Base-by-base conservation (phyloP, 1,140 invertebrate genomes). In the Aporrectodea caliginosa region DNA sequence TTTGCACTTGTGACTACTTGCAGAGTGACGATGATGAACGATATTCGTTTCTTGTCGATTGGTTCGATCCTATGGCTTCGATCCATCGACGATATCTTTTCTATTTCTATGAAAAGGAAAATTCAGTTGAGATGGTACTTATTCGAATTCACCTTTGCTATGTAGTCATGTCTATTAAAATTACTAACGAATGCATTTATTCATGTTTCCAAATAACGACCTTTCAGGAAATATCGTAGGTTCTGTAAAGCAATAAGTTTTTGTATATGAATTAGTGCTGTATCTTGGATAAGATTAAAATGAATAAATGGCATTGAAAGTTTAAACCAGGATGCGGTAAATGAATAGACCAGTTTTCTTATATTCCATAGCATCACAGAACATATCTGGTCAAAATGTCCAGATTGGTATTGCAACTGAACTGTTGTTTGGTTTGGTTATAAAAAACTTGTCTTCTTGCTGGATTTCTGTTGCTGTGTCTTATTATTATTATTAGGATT, bases 101-200 rank as follows among this genome's bases (percentile, higher is more conserved):
- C 43, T 35, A 32, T n/a, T 76, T 58, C 43, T 76, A 76, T 27
- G 29, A 43, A 35, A 30, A 34, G n/a, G 75, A 76, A 29, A 58
- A 32, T 76, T 35, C 75, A 29, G 75, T 76, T 30, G 75, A 76
- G 27, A 35, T 76, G 75, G 75, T 72, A 32, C 14, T 29, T 32
- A 29, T 32, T n/a, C n/a, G n/a, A n/a, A n/a, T n/a, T n/a, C n/a
- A n/a, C n/a, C n/a, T n/a, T n/a, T n/a, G n/a, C n/a, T n/a, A n/a
- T n/a, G n/a, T n/a, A n/a, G n/a, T 14, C 2, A 27, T 72, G 2
- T 72, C 27, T 14, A 72, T 12, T 72, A 29, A 72, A 68, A 16
- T 68, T 82, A 75, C 73, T 58, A 74, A 75, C 0, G 14, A 73
- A 70, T 79, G 73, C 31, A 78, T 83, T 68, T 68, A 68, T 68